Conservation (phyloP, 2,888 invertebrate species). For the Allygus modestus region DNA sequence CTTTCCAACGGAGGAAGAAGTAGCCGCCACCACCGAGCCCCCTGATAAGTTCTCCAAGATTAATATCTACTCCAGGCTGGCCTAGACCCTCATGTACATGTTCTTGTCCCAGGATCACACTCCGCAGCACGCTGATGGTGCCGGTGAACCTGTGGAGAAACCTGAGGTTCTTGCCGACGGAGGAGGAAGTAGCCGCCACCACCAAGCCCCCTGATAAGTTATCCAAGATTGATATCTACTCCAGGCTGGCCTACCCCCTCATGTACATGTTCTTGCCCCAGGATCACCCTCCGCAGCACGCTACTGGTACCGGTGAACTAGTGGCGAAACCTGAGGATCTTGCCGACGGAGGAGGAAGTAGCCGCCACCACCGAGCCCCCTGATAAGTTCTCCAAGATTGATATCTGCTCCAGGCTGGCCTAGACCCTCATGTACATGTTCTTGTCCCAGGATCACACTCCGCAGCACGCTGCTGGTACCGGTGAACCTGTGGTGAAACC, state of each 20-base stretch:
- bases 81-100: constrained; percentile 77
- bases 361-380: constrained; percentile 65
- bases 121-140: too few relatives aligned
- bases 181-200: too few relatives aligned
- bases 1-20: too few relatives aligned
- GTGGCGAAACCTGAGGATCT: constrained; percentile 65
- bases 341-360: constrained; percentile 69
- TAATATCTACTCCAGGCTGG: constrained; percentile 78
- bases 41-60: constrained; percentile 74
- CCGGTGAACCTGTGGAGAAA: too few relatives aligned
- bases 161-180: too few relatives aligned
- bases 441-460: too few relatives aligned
- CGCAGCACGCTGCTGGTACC: too few relatives aligned
- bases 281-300: constrained; percentile 52
- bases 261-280: background rate
- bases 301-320: constrained; percentile 63
- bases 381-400: constrained; percentile 75
- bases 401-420: constrained; percentile 77
- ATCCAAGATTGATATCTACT: too few relatives aligned
- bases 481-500: too few relatives aligned
- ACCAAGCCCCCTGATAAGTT: too few relatives aligned
- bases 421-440: constrained; percentile 76
- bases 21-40: too few relatives aligned
- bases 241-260: too few relatives aligned
- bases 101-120: background rate